A percentile compares a stretch with the other conserved stretches of the same genome.
Conservation (phyloP, 2,113 vertebrate genomes). For the Proteles cristata region DNA sequence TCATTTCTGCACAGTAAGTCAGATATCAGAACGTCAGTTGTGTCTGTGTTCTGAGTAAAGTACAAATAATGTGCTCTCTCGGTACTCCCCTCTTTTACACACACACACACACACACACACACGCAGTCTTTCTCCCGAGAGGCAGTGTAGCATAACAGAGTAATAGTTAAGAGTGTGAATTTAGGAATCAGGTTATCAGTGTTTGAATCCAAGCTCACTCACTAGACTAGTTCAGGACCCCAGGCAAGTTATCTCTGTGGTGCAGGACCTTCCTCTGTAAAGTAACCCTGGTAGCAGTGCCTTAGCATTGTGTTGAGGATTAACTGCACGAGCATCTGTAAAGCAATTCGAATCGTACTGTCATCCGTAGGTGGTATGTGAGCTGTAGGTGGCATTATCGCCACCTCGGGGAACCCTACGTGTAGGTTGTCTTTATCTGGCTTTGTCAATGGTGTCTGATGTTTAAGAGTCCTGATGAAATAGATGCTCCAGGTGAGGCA, state of each 20-base stretch:
- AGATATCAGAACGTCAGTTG: background rate
- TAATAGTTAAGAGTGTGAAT: background rate
- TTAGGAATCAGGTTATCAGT: background rate
- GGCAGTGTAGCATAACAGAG: fast-evolving
- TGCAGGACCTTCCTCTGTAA: background rate
- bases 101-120: background rate
- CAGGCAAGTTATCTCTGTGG: background rate
- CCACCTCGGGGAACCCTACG: background rate
- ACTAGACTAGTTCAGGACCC: background rate
- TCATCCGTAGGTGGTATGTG: background rate
- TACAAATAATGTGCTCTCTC: background rate
- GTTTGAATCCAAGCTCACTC: background rate
- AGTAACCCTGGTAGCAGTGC: background rate
- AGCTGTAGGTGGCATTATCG: background rate
- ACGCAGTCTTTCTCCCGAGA: background rate
- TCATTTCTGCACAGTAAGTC: background rate
- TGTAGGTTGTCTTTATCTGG: background rate
- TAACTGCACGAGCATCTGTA: background rate
- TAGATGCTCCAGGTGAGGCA: background rate
- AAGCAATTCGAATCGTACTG: background rate
- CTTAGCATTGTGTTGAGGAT: background rate
- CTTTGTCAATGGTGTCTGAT: background rate
- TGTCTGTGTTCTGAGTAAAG: background rate
- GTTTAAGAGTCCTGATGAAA: background rate
- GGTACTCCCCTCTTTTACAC: too few relatives aligned